Evolutionary conservation across 1,140 invertebrate species (phyloP).

Genomic region (Drosophila ananassae): DNA sequence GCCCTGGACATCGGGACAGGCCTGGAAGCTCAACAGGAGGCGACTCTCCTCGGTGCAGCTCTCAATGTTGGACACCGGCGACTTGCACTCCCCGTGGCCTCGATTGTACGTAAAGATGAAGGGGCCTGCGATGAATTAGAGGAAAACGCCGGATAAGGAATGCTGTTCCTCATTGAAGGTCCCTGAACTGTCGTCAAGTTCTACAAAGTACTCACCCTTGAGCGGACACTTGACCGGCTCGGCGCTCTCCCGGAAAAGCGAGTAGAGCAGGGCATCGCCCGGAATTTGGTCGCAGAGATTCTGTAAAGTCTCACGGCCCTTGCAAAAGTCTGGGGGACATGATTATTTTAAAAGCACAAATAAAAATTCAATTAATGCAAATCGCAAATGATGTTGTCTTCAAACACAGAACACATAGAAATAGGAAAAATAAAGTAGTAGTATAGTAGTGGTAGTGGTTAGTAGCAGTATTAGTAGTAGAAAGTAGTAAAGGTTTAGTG

Average conservation of each 20-base stretch:
- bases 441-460: conserved; percentile 26
- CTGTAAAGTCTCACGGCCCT: conserved; percentile 89
- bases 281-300: conserved; percentile 93
- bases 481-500: conserved; percentile 47
- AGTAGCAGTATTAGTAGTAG: conserved; percentile 60
- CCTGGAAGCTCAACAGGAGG: conserved; percentile 94
- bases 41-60: conserved; percentile 95
- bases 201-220: conserved; percentile 85
- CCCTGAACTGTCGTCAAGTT: conserved; percentile 23
- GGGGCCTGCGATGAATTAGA: conserved; percentile 60
- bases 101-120: conserved; percentile 87
- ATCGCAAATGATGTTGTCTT: conserved; percentile 63
- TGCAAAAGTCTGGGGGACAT: conserved; percentile 90
- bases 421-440: conserved; percentile 29
- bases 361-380: conserved; percentile 84
- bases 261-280: conserved; percentile 93
- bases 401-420: conserved; percentile 54
- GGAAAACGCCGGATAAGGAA: neutral
- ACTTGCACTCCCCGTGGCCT: conserved; percentile 92
- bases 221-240: conserved; percentile 92
- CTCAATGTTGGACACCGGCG: conserved; percentile 93
- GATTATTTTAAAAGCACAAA: conserved; percentile 83
- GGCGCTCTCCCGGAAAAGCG: conserved; percentile 93
- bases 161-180: conserved; percentile 4
- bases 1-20: conserved; percentile 94